Conservation (phyloP, 2,113 vertebrate species). For the Phrynosoma blainvillii region DNA sequence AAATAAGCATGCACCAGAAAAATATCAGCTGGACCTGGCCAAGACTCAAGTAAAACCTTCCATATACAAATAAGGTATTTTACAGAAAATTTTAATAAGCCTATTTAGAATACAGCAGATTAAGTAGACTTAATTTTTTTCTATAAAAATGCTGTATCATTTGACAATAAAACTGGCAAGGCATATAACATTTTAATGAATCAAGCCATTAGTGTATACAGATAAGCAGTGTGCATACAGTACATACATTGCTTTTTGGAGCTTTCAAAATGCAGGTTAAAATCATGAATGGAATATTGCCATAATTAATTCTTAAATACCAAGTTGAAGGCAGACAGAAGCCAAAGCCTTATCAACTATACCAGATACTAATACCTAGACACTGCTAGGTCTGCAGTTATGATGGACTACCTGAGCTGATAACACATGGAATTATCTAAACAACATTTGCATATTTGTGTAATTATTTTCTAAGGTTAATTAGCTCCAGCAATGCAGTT, state of each 20-base stretch:
- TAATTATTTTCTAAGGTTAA: slow-evolving; percentile 99
- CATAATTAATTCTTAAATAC: slow-evolving; percentile 78
- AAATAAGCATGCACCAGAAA: not conserved
- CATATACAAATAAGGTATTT: not conserved
- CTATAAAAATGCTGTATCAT: not conserved
- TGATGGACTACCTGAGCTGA: slow-evolving; percentile 93
- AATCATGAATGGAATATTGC: slow-evolving; percentile 70
- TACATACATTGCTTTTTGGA: slow-evolving; percentile 48
- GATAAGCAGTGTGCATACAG: slow-evolving; percentile 56
- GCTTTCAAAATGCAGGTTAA: slow-evolving; percentile 58
- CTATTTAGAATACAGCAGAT: not conserved
- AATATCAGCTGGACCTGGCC: not conserved
- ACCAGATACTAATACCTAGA: slow-evolving; percentile 80
- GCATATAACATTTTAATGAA: slow-evolving; percentile 41
- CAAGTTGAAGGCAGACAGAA: slow-evolving; percentile 70
- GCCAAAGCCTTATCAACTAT: slow-evolving; percentile 79
- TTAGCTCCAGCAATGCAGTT: slow-evolving; percentile 92
- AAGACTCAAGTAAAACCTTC: not conserved
- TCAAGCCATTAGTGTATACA: slow-evolving; percentile 52
- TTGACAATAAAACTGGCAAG: not conserved
- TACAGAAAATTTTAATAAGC: not conserved
- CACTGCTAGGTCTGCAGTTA: slow-evolving; percentile 77
- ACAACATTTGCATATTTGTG: slow-evolving; percentile 97
- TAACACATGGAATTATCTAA: slow-evolving; percentile 92
- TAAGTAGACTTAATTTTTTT: not conserved